Evolutionary conservation across 2,888 invertebrate genomes (phyloP), one percentile per base, ranked within the genome.

Genomic region (Lottia scabra): DNA sequence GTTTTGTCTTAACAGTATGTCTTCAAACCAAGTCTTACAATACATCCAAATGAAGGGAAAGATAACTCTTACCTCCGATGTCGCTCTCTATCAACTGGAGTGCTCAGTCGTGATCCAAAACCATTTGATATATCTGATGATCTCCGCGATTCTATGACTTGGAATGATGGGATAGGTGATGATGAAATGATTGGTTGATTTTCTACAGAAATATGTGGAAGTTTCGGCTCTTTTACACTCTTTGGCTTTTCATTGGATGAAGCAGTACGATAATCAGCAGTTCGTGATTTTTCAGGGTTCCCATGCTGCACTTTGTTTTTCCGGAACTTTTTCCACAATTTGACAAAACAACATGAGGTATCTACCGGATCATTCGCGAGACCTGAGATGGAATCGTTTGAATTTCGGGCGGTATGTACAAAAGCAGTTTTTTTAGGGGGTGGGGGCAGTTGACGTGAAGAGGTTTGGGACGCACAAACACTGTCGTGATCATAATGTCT

Each of bases 401-500:
- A 5, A 26, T 13, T 6, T 16, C 19, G 30, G 38, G 38, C 23
- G 8, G 38, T n/a, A 23, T 16, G 69, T 66, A 74, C 76, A 62
- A 74, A 72, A 27, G 72, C 72, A 30, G 70, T 72, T n/a, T 68
- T 75, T 46, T 67, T 68, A 19, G 75, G 73, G 30, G 69, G 46
- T 1, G 78, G 76, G 16, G 75, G 78, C 16, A 75, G 63, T 6
- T 68, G 73, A 1, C 72, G 64, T 46, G 72, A 43, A 2, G 78
- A 73, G 44, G 65, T 68, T 67, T 74, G 74, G 0, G 75, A 74
- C n/a, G n/a, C n/a, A n/a, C n/a, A n/a, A 15, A 38, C 63, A 27
- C 69, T 69, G n/a, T 65, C 56, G 27, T 30, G 26, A 38, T 62
- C 23, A 26, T 13, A 15, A 27, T 56, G 48, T 56, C 26, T 64